Evolutionary conservation across 1,140 invertebrate genomes (phyloP).

Genomic region (Delia radicum): DNA sequence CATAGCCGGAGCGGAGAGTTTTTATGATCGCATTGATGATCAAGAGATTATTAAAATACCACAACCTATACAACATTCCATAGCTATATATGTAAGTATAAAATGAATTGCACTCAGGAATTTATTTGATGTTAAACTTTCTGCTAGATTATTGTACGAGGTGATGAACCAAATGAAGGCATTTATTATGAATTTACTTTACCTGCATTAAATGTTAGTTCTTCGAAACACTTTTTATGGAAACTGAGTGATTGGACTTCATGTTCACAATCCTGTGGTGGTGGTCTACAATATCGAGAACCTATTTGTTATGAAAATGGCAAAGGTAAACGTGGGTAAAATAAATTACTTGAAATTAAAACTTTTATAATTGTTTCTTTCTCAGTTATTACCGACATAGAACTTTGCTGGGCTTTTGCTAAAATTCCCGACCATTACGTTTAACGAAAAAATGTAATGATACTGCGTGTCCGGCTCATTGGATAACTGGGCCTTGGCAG

Average conservation of each 20-base stretch:
- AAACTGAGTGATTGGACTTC: constrained; percentile 68
- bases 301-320: constrained; percentile 67
- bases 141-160: constrained; percentile 77
- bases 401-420: constrained; percentile 62
- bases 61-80: constrained; percentile 79
- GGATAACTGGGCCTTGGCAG: constrained; percentile 83
- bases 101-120: no score
- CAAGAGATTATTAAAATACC: constrained; percentile 79
- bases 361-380: not conserved
- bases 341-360: not conserved
- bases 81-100: constrained; percentile 77
- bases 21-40: constrained; percentile 80
- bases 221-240: constrained; percentile 69
- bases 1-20: constrained; percentile 76
- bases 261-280: constrained; percentile 83
- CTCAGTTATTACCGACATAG: constrained; percentile 64
- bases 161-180: constrained; percentile 75
- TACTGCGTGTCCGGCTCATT: constrained; percentile 72
- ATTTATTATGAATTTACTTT: constrained; percentile 82
- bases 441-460: constrained; percentile 66
- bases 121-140: no score
- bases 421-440: constrained; percentile 64
- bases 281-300: constrained; percentile 72
- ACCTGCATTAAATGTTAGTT: constrained; percentile 62
- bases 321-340: constrained; percentile 61